A percentile compares a stretch with the other conserved stretches of the same genome.
These are phyloP conservation scores for Heterohyrax brucei DNA, from an alignment of 2,797 vertebrate species.

Conservation along the genomic window DNA sequence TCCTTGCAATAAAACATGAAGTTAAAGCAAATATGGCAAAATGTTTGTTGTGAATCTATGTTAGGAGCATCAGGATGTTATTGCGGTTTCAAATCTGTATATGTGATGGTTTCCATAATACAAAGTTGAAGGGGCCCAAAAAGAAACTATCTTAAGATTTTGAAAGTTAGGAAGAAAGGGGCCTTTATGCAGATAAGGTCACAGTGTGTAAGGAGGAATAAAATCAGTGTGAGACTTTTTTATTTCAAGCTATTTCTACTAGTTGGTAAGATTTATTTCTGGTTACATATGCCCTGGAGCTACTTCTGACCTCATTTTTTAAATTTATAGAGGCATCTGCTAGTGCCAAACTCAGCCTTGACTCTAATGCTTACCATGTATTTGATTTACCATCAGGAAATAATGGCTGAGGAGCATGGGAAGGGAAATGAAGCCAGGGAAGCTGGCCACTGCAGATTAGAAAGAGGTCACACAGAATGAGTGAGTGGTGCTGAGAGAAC, in stretches of 20 bases:
- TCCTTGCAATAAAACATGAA: background rate
- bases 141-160: background rate
- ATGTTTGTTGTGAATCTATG: background rate
- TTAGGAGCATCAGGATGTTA: background rate
- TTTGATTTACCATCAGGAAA: constrained; percentile 46
- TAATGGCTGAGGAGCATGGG: background rate
- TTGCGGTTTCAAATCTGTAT: background rate
- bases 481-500: background rate
- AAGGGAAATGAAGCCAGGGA: background rate
- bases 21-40: background rate
- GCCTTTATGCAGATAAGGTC: background rate
- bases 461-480: background rate
- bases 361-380: background rate
- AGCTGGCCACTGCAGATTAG: background rate
- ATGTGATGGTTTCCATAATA: background rate
- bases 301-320: constrained; percentile 11
- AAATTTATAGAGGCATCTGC: constrained; percentile 21
- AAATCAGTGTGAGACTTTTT: background rate
- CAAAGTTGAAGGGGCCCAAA: background rate
- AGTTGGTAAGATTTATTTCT: constrained; percentile 12
- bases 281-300: background rate
- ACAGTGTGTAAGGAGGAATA: background rate
- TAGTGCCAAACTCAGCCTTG: background rate
- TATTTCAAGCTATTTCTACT: background rate
- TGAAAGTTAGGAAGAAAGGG: background rate